Evolutionary conservation across 2,888 invertebrate genomes (phyloP).

Genomic region (Brenthis hecate): DNA sequence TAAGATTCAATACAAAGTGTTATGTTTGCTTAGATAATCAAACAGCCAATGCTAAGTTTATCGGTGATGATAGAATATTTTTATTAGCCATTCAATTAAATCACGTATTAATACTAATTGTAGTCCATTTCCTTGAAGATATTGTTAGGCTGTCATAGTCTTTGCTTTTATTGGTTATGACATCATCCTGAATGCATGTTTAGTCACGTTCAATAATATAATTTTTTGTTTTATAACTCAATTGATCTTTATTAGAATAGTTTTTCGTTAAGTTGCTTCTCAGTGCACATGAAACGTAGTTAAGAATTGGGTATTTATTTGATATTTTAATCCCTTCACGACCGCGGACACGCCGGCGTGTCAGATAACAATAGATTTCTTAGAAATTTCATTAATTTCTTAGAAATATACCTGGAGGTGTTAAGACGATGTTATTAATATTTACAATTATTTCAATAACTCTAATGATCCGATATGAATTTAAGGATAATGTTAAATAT

Average conservation of each 20-base stretch:
- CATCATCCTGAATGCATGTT: conserved; percentile 14
- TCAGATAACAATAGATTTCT: no score
- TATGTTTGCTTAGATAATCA: background rate
- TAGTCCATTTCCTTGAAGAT: conserved; percentile 15
- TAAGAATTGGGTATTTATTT: background rate
- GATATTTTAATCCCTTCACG: no score
- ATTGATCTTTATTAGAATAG: background rate
- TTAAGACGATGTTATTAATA: no score
- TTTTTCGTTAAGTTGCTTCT: no score
- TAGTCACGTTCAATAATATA: conserved; percentile 9
- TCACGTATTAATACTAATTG: conserved; percentile 23
- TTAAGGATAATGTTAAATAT: no score
- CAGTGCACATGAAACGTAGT: no score
- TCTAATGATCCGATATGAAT: no score
- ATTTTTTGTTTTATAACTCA: background rate
- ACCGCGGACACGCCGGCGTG: no score
- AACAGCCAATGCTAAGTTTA: conserved; percentile 26
- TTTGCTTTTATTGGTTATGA: conserved; percentile 20
- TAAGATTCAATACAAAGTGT: background rate
- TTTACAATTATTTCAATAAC: no score
- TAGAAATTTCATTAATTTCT: no score
- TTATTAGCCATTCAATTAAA: conserved; percentile 26
- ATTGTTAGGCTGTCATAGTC: background rate
- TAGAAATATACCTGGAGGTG: no score
- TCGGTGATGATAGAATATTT: conserved; percentile 25